These are phyloP conservation scores for Lateolabrax maculatus DNA, from an alignment of 2,797 vertebrate species.

Conservation along the genomic window DNA sequence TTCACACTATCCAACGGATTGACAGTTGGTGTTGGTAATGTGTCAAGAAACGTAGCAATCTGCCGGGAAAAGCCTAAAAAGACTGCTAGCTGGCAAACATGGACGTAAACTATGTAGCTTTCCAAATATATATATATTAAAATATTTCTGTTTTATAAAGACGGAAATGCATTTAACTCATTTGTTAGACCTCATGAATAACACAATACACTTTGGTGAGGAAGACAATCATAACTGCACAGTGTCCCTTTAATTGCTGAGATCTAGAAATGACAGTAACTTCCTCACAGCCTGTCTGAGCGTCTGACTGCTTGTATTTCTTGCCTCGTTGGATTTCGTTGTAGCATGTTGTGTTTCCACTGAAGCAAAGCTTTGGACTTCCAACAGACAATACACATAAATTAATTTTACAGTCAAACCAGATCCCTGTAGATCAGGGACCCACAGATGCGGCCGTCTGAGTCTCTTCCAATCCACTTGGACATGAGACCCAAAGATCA, in stretches of 20 bases:
- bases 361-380: neutral
- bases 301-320: neutral
- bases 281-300: no score
- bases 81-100: no score
- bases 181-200: neutral
- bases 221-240: neutral
- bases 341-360: neutral
- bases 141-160: no score
- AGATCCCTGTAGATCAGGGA: neutral
- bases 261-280: no score
- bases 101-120: no score
- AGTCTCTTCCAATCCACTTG: neutral
- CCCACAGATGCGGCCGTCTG: rapidly evolving
- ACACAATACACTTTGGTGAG: neutral
- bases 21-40: neutral
- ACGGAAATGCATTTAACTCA: no score
- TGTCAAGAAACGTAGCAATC: neutral
- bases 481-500: neutral
- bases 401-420: neutral
- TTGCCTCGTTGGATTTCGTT: neutral
- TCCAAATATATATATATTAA: no score
- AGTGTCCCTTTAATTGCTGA: neutral
- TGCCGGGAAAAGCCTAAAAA: no score
- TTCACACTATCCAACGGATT: no score
- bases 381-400: neutral